Evolutionary conservation across 1,140 invertebrate genomes (phyloP).

Genomic region (Brachionus manjavacas): DNA sequence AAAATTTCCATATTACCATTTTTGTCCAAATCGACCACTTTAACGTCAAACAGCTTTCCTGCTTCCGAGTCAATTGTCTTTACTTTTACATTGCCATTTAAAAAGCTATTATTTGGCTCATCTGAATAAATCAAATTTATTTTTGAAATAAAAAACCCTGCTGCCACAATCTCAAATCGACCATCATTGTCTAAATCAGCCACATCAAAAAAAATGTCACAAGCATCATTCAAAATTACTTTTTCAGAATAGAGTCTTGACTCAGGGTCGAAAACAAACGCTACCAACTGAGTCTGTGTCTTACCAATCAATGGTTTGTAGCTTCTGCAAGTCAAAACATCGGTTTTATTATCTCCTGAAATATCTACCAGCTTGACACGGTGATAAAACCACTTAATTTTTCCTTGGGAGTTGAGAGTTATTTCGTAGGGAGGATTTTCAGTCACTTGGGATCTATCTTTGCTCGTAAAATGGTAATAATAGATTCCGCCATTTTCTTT

Average conservation of each 20-base stretch:
- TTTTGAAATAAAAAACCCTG: conserved; percentile 6
- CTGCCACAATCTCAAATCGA: conserved; percentile 31
- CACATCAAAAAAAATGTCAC: conserved; percentile 41
- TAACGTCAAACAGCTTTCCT: conserved; percentile 28
- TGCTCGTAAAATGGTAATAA: conserved; percentile 36
- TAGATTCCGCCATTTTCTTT: conserved; percentile 40
- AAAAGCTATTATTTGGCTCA: conserved; percentile 34
- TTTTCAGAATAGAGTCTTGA: not conserved
- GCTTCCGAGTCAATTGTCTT: not conserved
- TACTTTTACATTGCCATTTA: conserved; percentile 38
- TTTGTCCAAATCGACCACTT: conserved; percentile 19
- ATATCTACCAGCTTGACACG: not conserved
- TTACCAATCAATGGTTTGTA: conserved; percentile 28
- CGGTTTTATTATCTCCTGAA: not conserved
- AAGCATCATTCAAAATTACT: conserved; percentile 34
- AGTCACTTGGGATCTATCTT: conserved; percentile 12
- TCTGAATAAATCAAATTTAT: conserved; percentile 33
- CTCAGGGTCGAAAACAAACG: not conserved
- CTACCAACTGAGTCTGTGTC: not conserved
- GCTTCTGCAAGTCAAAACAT: conserved; percentile 27
- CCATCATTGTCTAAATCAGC: conserved; percentile 36
- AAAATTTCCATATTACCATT: conserved; percentile 11
- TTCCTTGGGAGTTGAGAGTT: not conserved
- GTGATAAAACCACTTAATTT: conserved; percentile 41
- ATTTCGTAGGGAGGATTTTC: not conserved